Evolutionary conservation across 2,888 invertebrate species (phyloP), one percentile per base, ranked within the genome.

Genomic region (Parelbella ahira): DNA sequence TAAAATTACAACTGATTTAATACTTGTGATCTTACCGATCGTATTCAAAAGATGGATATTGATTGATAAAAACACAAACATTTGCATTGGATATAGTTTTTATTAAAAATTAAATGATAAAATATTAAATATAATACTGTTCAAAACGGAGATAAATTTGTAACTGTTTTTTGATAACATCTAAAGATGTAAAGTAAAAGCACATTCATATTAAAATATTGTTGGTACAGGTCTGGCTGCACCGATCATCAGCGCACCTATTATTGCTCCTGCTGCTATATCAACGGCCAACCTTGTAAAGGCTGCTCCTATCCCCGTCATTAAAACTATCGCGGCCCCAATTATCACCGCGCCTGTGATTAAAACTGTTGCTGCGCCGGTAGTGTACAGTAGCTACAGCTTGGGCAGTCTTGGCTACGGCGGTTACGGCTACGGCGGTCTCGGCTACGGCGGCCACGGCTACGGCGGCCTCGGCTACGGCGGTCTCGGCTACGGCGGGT

Each of bases 271-370:
- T 0, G 73, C 77, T 0, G 73, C 77, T 1, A 76, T 82, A 29
- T 86, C 84, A 19, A 63, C 72, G 18, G 73, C 76, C 4, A 80
- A 72, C 57, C 15, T 81, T 5, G 48, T 65, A 37, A 79, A 69
- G 44, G 83, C 80, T 0, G 71, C 81, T 7, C 79, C 81, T 0
- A 80, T 84, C 25, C 66, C 81, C 1, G 47, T 84, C 4, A 62
- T 81, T 48, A 69, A 51, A 29, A 72, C 77, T 5, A 53, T 63
- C 1, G 56, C 63, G 3, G 57, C 69, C 2, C 74, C 78, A 2
- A 53, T 77, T 1, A 48, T 68, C 13, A 58, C 63, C 15, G 67
- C 73, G 1, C 71, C 72, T 1, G 48, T 71, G 0, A 47, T 68
- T 1, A 62, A 58, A 30, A 63, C 64, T 1, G 61, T 72, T 0